phyloP scores from a whole-genome alignment of 2,888 invertebrate species.

The Ommatoiulus sabulosus region DNA sequence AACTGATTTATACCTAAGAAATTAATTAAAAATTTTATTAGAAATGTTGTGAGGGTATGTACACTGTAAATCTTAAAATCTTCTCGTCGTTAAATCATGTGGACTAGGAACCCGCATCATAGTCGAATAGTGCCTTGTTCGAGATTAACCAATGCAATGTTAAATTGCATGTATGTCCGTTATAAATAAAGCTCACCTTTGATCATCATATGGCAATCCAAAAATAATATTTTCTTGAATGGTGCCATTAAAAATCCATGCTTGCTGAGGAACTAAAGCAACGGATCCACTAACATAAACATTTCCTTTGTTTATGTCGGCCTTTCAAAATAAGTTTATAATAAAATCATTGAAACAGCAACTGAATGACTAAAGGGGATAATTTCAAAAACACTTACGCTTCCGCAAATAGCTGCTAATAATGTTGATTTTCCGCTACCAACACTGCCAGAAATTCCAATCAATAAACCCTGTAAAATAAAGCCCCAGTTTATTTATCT shows the following conservation, averaged over 20 bases:
- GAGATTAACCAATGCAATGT: too few relatives aligned
- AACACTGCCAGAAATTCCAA: constrained; percentile 73
- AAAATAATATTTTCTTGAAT: constrained; percentile 69
- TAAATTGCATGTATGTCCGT: too few relatives aligned
- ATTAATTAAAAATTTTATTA: not conserved
- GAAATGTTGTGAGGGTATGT: too few relatives aligned
- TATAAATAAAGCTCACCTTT: constrained; percentile 58
- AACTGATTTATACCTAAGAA: not conserved
- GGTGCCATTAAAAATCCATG: constrained; percentile 69
- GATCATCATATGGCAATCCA: constrained; percentile 67
- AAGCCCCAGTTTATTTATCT: too few relatives aligned
- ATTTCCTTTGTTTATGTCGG: constrained; percentile 64
- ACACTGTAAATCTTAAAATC: too few relatives aligned
- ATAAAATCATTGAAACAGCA: not conserved
- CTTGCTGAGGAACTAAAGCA: constrained; percentile 68
- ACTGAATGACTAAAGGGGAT: not conserved
- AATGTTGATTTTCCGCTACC: constrained; percentile 74
- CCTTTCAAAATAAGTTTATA: not conserved
- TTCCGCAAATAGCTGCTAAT: constrained; percentile 71
- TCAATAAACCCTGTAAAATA: constrained; percentile 68
- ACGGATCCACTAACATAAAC: constrained; percentile 67
- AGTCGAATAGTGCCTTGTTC: too few relatives aligned
- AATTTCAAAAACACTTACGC: constrained; percentile 65
- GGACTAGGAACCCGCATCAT: too few relatives aligned
- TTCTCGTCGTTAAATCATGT: too few relatives aligned